Evolutionary conservation across 2,888 invertebrate genomes (phyloP).

Genomic region (Sclerodermus sp.): DNA sequence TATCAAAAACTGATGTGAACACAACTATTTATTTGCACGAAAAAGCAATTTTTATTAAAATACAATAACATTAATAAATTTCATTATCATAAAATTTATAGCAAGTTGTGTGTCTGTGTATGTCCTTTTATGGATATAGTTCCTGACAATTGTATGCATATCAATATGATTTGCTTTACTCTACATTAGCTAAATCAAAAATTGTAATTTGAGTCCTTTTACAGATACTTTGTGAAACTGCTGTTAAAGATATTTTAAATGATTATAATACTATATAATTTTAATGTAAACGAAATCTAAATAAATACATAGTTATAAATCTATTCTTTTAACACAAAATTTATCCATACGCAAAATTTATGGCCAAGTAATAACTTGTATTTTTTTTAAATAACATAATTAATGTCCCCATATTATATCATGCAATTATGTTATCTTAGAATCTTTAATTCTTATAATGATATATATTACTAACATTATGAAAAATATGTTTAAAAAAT

Average conservation of each 20-base stretch:
- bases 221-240: constrained; percentile 3
- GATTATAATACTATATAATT: constrained; percentile 17
- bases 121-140: constrained; percentile 40
- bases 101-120: constrained; percentile 19
- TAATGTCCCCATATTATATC: too few species aligned
- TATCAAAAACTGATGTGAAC: constrained; percentile 49
- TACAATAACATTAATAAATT: constrained; percentile 49
- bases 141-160: constrained; percentile 36
- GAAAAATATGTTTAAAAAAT: not conserved
- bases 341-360: too few species aligned
- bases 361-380: too few species aligned
- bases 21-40: constrained; percentile 51
- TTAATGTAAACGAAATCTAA: not conserved
- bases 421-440: too few species aligned
- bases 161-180: constrained; percentile 1
- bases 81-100: constrained; percentile 33
- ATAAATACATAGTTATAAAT: too few species aligned
- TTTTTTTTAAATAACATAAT: too few species aligned
- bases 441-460: too few species aligned
- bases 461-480: too few species aligned
- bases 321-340: too few species aligned
- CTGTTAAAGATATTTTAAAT: constrained; percentile 4
- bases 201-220: not conserved
- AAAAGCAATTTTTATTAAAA: constrained; percentile 55
- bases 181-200: not conserved